Base-by-base conservation (phyloP, 2,113 vertebrate species). In the Perognathus longimembris region DNA sequence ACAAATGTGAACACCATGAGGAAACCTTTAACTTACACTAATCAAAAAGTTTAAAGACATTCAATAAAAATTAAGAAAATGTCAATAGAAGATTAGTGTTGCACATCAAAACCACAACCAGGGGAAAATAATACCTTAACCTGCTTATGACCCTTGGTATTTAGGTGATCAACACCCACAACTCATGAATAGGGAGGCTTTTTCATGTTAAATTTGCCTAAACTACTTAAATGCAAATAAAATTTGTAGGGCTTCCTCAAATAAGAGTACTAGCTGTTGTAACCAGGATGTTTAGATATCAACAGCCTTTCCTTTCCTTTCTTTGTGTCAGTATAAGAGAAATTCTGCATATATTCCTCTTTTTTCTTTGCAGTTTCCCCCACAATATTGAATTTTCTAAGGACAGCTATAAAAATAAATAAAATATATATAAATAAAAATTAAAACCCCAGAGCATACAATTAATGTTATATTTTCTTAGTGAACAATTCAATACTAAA, bases 391-490 rank as follows among this genome's bases (percentile, higher is more conserved):
- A 85, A 18, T 64, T 85, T 81, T 77, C 61, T 38, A 34, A 73
- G 17, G 59, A 40, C 14, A 84, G 54, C 32, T 11, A 78, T 78
- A 75, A 70, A 92, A 75, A 57, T 63, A 85, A 87, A 94, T 73
- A 45, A 85, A 84, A 79, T 81, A 66, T 12, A 14, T 21, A 61
- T 36, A 79, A 59, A n/a, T 77, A 78, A 38, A 90, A 92, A 77
- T 76, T 67, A 92, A 88, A 76, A 2, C 22, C 32, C 1, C 7
- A 57, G 42, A n/a, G 21, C 67, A 64, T 22, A 69, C 24, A 90
- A 59, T 57, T 57, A 87, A 78, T 84, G 73, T 83, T 82, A 70
- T 76, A 54, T 80, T 85, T 17, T 81, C 28, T 83, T 70, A 34
- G 2, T 64, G 20, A 30, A 85, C 22, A 76, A 69, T 74, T 89